These are phyloP conservation scores for Paracentrotus lividus DNA, from an alignment of 53 echinoderm and acorn worm genomes.

Conservation along the genomic window DNA sequence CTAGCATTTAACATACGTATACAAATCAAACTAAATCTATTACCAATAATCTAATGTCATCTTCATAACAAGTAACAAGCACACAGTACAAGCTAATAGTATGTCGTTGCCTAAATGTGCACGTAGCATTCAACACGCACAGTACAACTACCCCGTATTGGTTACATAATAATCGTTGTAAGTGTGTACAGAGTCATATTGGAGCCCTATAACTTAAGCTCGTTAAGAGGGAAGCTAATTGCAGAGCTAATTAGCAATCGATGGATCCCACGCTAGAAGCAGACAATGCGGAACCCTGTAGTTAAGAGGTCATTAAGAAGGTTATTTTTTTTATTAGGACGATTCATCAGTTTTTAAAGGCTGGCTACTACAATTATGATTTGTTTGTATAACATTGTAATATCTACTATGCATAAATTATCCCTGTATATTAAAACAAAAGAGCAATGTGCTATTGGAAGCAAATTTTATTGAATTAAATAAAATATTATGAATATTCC, in stretches of 20 bases:
- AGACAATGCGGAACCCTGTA: conserved; percentile 47
- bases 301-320: background rate
- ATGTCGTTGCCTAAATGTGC: too few species aligned
- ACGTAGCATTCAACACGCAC: too few species aligned
- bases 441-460: background rate
- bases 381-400: conserved; percentile 27
- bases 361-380: background rate
- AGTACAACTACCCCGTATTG: background rate
- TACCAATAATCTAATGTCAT: background rate
- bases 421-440: background rate
- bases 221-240: conserved; percentile 20
- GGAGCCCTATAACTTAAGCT: conserved; percentile 12
- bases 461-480: background rate
- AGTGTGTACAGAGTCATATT: background rate
- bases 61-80: background rate
- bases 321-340: background rate
- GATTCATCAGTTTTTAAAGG: background rate
- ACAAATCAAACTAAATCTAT: background rate
- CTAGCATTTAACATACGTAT: too few species aligned
- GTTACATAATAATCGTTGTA: conserved; percentile 16
- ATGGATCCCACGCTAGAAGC: background rate
- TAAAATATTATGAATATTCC: background rate
- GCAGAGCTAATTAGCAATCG: conserved; percentile 44
- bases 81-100: too few species aligned
- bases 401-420: background rate